Evolutionary conservation across 2,113 vertebrate genomes (phyloP).

Genomic region (Syrrhaptes paradoxus): DNA sequence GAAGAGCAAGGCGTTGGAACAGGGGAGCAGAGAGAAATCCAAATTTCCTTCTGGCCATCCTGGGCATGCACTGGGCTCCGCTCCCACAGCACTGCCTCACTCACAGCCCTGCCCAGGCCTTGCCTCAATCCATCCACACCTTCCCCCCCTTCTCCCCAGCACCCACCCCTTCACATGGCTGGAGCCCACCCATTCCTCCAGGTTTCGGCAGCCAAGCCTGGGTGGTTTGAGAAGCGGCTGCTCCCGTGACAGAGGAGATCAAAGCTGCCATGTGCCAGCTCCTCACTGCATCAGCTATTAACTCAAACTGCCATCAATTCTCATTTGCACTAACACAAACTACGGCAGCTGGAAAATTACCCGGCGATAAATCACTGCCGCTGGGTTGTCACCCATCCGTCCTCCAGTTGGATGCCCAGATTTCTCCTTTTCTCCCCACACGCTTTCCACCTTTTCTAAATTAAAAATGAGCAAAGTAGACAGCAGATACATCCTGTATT

Average conservation of each 20-base stretch:
- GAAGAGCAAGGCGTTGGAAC: neutral
- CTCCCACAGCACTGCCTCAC: neutral
- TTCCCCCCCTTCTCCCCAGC: neutral
- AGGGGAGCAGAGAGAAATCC: neutral
- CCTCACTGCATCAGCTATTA: neutral
- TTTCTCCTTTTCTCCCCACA: neutral
- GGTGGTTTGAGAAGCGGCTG: neutral
- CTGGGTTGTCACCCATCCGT: neutral
- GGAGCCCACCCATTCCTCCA: fast-evolving
- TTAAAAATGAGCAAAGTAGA: neutral
- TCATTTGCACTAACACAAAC: neutral
- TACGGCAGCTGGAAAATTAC: conserved; percentile 22
- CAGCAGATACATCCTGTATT: neutral
- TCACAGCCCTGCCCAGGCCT: neutral
- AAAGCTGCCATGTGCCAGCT: neutral
- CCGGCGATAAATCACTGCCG: neutral
- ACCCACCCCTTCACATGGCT: neutral
- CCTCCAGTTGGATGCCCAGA: neutral
- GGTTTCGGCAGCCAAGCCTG: neutral
- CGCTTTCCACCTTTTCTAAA: neutral
- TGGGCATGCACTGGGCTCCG: neutral
- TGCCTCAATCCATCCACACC: neutral
- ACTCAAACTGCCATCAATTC: conserved; percentile 4
- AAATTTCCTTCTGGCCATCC: neutral
- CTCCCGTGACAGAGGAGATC: neutral